These are phyloP conservation scores for Notothenia rossii DNA, from an alignment of 2,113 vertebrate species.

Conservation along the genomic window DNA sequence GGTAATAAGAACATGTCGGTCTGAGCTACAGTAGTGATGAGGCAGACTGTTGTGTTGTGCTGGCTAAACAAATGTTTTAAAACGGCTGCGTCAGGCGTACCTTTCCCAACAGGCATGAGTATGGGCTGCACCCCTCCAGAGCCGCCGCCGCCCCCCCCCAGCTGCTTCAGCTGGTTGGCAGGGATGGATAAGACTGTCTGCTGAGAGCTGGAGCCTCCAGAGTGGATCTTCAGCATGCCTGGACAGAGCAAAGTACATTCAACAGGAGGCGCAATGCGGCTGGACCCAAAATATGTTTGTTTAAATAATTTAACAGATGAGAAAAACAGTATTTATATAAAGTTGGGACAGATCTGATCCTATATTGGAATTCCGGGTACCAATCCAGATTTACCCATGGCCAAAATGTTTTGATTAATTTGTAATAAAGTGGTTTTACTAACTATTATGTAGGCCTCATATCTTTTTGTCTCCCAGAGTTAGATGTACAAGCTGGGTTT, in stretches of 20 bases:
- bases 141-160: constrained; percentile 86
- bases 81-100: constrained; percentile 42
- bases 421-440: no score
- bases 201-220: constrained; percentile 89
- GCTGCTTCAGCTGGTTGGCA: constrained; percentile 93
- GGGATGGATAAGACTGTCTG: constrained; percentile 95
- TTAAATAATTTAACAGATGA: neutral
- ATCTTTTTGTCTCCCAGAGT: no score
- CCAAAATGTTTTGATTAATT: no score
- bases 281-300: neutral
- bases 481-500: no score
- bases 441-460: no score
- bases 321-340: no score
- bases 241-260: constrained; percentile 36
- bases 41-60: neutral
- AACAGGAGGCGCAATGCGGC: neutral
- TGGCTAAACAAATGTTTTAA: neutral
- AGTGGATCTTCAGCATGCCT: constrained; percentile 96
- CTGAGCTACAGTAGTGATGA: neutral
- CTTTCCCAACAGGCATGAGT: constrained; percentile 95
- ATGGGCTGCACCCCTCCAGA: constrained; percentile 91
- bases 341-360: no score
- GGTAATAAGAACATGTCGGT: neutral
- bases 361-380: no score
- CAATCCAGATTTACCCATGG: no score